Percentiles rank a stretch among this genome's conserved stretches.
These are phyloP conservation scores for Onchidella celtica DNA, from an alignment of 2,888 invertebrate species.

Conservation along the genomic window DNA sequence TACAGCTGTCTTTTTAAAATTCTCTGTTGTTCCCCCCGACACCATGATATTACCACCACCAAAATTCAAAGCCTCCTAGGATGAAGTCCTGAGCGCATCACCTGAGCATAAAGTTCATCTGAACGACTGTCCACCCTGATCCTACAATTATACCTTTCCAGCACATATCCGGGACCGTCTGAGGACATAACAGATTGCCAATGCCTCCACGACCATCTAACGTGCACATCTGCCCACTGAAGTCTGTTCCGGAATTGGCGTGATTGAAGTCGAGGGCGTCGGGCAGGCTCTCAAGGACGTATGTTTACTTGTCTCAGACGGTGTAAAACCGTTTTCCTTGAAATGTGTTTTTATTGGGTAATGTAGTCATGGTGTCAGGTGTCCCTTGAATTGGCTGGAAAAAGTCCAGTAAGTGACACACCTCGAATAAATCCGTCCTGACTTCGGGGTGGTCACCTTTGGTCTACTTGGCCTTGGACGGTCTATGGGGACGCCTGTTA, in stretches of 20 bases:
- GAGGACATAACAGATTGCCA: slow-evolving; percentile 9
- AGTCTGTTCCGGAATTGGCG: neutral
- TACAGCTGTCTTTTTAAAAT: neutral
- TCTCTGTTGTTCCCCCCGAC: neutral
- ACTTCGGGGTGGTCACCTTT: neutral
- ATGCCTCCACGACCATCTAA: neutral
- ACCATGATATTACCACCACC: neutral
- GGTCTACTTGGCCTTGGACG: neutral
- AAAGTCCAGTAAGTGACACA: slow-evolving; percentile 1
- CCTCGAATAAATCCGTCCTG: slow-evolving; percentile 4
- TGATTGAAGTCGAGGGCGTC: neutral
- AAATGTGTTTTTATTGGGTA: neutral
- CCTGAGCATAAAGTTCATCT: neutral
- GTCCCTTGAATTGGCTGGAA: slow-evolving; percentile 5
- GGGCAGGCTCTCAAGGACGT: neutral
- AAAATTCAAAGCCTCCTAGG: neutral
- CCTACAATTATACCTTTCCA: neutral
- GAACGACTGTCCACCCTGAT: neutral
- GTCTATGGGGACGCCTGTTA: neutral
- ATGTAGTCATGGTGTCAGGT: neutral
- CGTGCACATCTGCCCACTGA: slow-evolving; percentile 8
- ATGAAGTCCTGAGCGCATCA: neutral
- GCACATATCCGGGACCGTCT: neutral
- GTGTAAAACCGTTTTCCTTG: neutral
- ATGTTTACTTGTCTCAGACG: neutral